Evolutionary conservation across 2,113 vertebrate species (phyloP), one percentile per base, ranked within the genome.

Genomic region (Zosterops borbonicus): DNA sequence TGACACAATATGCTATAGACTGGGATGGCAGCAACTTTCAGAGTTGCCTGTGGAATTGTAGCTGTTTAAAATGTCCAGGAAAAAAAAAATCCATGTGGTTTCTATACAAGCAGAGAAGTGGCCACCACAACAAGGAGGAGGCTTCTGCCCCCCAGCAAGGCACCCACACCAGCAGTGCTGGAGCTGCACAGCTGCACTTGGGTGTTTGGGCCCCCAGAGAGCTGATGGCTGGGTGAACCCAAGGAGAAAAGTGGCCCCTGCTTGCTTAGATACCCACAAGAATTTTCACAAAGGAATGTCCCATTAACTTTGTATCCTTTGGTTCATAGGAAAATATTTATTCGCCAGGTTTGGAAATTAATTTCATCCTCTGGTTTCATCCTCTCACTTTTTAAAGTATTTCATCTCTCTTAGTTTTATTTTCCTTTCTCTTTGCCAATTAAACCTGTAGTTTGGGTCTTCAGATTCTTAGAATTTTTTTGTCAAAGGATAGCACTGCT

Each of bases 341-440:
- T 44, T 69, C 13, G 24, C 46, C 2, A 12, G 24, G 46, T 83
- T 27, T 81, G 9, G 23, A 67, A 86, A 39, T 52, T 0, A 52
- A 59, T 62, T 92, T 71, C 44, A 29, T 74, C 37, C 20, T 90
- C 46, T 78, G 8, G 6, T 78, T 94, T 91, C 25, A 42, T 46
- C 14, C 6, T 10, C 27, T 77, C 41, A 9, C 10, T 79, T 85
- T 59, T 69, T 33, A 9, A 39, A 53, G 23, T 5, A 37, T 69
- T 91, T 84, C 8, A 37, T 33, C 7, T 81, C 9, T 68, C 23
- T 74, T 21, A 22, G 23, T 37, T 82, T 67, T 90, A 41, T 73
- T 85, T 92, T 92, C 49, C 20, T 83, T 94, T 84, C 39, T 64
- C 60, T 91, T 75, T 89, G 39, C n/a, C 68, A 86, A 59, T 86